Percentiles rank a stretch among this genome's conserved stretches.
phyloP scores from a whole-genome alignment of 2,888 invertebrate species.

The Steromphala cineraria region DNA sequence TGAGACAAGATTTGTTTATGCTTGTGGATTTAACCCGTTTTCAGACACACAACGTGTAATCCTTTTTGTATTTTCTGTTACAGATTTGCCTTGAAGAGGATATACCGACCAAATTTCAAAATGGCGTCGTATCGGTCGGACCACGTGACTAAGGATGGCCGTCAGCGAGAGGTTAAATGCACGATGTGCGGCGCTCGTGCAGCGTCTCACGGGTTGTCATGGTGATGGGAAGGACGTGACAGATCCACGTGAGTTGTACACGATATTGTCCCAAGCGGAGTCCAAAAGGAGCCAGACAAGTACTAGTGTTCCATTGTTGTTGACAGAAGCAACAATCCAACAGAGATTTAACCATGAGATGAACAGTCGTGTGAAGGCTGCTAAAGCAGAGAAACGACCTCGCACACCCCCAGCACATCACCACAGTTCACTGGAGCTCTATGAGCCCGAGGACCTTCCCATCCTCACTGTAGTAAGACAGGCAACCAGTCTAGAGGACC shows the following conservation, averaged over 20 bases:
- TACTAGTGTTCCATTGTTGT: not conserved
- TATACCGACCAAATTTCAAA: not conserved
- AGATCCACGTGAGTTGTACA: conserved; percentile 35
- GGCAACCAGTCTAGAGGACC: not conserved
- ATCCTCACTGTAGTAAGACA: not conserved
- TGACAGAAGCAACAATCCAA: not conserved
- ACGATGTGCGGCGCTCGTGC: not conserved
- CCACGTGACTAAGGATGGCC: not conserved
- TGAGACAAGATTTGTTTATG: too few species aligned
- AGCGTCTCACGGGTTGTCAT: conserved; percentile 15
- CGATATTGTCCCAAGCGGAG: conserved; percentile 28
- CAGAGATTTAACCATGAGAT: not conserved
- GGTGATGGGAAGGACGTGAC: conserved; percentile 30
- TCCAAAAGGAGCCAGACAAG: conserved; percentile 1
- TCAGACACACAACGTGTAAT: not conserved
- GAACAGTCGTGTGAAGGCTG: not conserved
- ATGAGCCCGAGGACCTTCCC: not conserved
- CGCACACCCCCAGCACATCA: not conserved
- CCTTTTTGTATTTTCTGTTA: not conserved
- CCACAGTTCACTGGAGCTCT: conserved; percentile 1
- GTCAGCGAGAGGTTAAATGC: not conserved
- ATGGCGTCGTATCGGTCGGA: not conserved
- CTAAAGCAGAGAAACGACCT: not conserved
- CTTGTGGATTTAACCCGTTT: too few species aligned
- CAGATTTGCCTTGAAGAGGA: not conserved